Base-by-base conservation (phyloP, 2,113 vertebrate species). In the Struthio camelus region DNA sequence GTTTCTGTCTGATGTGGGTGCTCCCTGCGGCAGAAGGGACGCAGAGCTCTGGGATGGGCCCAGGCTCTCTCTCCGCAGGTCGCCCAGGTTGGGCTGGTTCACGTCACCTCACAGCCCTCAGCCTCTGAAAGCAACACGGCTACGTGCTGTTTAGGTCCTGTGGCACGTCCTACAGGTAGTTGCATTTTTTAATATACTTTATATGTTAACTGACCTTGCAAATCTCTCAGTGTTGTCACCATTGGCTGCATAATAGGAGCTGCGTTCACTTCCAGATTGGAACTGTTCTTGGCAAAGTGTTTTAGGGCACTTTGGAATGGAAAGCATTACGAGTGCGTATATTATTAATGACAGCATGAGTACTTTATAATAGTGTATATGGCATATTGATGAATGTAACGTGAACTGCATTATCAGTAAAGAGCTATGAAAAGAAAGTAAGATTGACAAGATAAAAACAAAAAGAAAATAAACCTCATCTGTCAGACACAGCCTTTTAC, bases 311-410 rank as follows among this genome's bases (percentile, higher is more conserved):
- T 81, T 69, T 87, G 72, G 67, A 82, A 80, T 65, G 27, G 7
- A 87, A 94, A 69, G 34, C 69, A 83, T 70, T 89, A 4, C 40
- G 59, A 65, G 46, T 44, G 15, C n/a, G 38, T 95, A 24, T 79
- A 86, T 94, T 93, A 93, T 86, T 91, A 91, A 85, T 95, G 79
- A 65, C 56, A 93, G 59, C 32, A 20, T 34, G 84, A 87, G 90
- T 69, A 72, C 46, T 73, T 81, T 62, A 10, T 58, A 50, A 54
- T 20, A 85, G 30, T 50, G n/a, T 85, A 61, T 48, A 23, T 54
- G 65, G 38, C n/a, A 75, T 86, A 86, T 54, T 91, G 94, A 85
- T 91, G 79, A 67, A 75, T 65, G 34, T 28, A 80, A 66, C 54
- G n/a, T 91, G 65, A 88, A 80, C 58, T 80, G 46, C 54, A 56